phyloP scores from a whole-genome alignment of 2,113 vertebrate genomes.

The Pristiophorus japonicus region DNA sequence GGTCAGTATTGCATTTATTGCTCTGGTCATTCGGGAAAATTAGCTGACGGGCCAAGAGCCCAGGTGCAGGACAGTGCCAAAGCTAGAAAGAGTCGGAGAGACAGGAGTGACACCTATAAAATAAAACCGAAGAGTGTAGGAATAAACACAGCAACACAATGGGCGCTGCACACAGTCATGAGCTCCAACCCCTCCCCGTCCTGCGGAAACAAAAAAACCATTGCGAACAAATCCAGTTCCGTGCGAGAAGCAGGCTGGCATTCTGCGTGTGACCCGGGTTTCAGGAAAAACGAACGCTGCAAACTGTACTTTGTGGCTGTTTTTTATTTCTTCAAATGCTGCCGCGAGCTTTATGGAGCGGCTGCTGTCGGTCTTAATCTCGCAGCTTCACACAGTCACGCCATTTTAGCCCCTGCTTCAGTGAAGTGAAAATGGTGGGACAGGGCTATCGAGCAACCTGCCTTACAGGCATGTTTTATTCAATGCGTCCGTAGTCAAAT shows the following conservation, averaged over 20 bases:
- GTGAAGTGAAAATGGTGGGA: neutral
- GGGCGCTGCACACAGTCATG: neutral
- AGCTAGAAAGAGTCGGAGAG: neutral
- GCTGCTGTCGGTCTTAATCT: neutral
- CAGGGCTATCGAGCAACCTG: neutral
- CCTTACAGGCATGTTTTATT: neutral
- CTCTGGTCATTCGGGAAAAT: neutral
- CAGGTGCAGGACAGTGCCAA: neutral
- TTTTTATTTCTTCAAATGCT: neutral
- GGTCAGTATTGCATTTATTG: neutral
- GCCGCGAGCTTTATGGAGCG: neutral
- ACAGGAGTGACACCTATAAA: too few species aligned
- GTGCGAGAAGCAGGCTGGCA: neutral
- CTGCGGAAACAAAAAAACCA: neutral
- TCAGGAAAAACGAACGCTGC: neutral
- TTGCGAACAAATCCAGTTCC: neutral
- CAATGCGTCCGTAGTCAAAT: neutral
- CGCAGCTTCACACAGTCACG: neutral
- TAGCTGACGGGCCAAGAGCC: neutral
- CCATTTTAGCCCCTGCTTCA: neutral
- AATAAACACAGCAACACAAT: too few species aligned
- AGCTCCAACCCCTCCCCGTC: neutral
- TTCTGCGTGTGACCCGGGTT: neutral
- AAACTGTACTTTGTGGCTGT: too few species aligned
- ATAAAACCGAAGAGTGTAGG: neutral